Base-by-base conservation (phyloP, 2,888 invertebrate species). In the Mayetiola destructor region DNA sequence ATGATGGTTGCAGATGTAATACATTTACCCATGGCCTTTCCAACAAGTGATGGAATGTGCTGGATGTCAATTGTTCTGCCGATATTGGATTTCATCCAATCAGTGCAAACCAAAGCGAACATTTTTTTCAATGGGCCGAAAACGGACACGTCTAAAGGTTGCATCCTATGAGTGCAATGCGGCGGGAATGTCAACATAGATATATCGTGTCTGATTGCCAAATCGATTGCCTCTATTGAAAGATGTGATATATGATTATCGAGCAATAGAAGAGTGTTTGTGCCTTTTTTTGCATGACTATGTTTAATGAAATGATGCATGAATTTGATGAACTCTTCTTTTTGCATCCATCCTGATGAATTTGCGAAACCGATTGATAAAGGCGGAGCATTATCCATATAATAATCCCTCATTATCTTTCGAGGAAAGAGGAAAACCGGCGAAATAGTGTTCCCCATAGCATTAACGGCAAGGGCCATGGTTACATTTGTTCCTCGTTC, bases 1-100 rank as follows among this genome's bases (percentile, higher is more conserved):
- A 78, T 66, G 80, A 80, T 69, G 85, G 87, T 84, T 79, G 87
- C 74, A 81, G 85, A 63, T 88, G 88, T 75, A 86, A 88, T 72
- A 88, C 88, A 71, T 85, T 88, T 67, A 85, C 88, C 79, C 10
- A 57, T 14, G 21, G 21, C 23, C 2, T 8, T 20, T 10, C 20
- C 6, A 6, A 42, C 21, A 42, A 42, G 42, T 23, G 4, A 9
- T 3, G 42, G 6, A 42, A 42, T 42, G 23, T 42, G 21, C 2
- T 23, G 23, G 3, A 42, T 23, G 10, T 42, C 23, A 2, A 42
- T 4, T 6, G 9, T 16, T n/a, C 27, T 2, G 16, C 8, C 6
- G 2, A 16, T 6, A 27, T 48, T 9, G 3, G 3, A 8, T 16
- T 27, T 23, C 27, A 27, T 14, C 48, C 48, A 48, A 8, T n/a